Base-by-base conservation (phyloP, 2,888 invertebrate species). In the Macrophya alboannulata region DNA sequence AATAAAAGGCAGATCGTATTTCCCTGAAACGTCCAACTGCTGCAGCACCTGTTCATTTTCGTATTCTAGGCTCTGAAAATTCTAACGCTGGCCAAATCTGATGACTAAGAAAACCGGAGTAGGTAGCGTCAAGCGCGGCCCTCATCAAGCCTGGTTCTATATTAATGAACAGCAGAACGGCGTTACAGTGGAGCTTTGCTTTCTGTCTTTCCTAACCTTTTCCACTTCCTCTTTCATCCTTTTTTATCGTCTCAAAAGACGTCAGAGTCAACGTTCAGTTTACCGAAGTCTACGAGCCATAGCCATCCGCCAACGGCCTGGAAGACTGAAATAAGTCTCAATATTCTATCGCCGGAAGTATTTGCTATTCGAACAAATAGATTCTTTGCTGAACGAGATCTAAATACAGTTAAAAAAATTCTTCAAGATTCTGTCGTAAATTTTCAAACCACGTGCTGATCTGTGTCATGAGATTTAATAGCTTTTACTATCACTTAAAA, bases 101-200 rank as follows among this genome's bases (percentile, higher is more conserved):
- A 83, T 68, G 83, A 83, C 83, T 83, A 83, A 83, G 68, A 83
- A 83, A 83, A 71, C 51, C 65, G 17, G 15, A 25, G 43, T 71
- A 21, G 68, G 43, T 71, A 21, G 68, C 83, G 71, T 83, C 68
- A 31, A 43, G 62, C 21, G 59, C 74, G 81, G 37, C 59, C 84
- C 89, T 90, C 91, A 89, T 91, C 90, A 91, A 89, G 88, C 87
- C 87, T 86, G 88, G 89, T 90, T 92, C 89, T 89, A 86, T 92
- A 92, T 92, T 92, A 91, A 92, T 92, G 91, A 90, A 88, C 87
- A 85, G 88, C 87, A 87, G 81, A 87, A 88, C 87, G 85, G 86
- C 84, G 76, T 72, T 74, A 55, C 31, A 84, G 59, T 43, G 45
- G 40, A 40, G 72, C 74, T 84, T 84, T 84, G 74, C 74, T 74